Base-by-base conservation (phyloP, 2,888 invertebrate species). In the Poecilobothrus nobilitatus region DNA sequence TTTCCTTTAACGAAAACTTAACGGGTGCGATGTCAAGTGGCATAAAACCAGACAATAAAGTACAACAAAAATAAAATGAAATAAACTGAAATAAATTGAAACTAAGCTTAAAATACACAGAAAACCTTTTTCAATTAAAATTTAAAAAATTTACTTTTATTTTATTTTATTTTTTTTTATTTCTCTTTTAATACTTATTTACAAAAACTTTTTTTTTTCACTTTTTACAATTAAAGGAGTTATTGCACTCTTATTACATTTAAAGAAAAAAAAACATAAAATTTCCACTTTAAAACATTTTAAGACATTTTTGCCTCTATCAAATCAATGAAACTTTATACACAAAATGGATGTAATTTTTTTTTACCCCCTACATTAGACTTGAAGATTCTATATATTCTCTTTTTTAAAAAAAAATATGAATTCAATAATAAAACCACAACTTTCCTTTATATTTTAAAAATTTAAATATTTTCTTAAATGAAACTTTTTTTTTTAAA, bases 321-420 rank as follows among this genome's bases (percentile, higher is more conserved):
- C 53, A 53, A 53, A 53, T 53, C 6, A 18, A 12, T 53, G 15
- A 18, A 18, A 53, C 8, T 53, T 18, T n/a, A 53, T 53, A 53
- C 53, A 53, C 53, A 53, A 53, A 53, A 53, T 53, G 53, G 53
- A 53, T 53, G 53, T 53, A 53, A 53, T 12, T 53, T 41, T 41
- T 27, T 27, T 53, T 53, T 53, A 53, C 53, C 53, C 53, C 53
- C 53, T 53, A 18, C 6, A 53, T 41, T 41, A 15, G 41, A 41
- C 15, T 41, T n/a, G 9, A 12, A 41, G 18, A 12, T 53, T 53
- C 15, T 18, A 53, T 53, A 15, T 53, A 53, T 53, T 53, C 15
- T 18, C 18, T 53, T 18, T 53, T 18, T 53, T 53, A 18, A 2
- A 41, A 15, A 41, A 41, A 12, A 41, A 12, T 41, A 41, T 41